phyloP scores from a whole-genome alignment of 92 coral and sea anemone genomes.

The Epizoanthus fatuus region DNA sequence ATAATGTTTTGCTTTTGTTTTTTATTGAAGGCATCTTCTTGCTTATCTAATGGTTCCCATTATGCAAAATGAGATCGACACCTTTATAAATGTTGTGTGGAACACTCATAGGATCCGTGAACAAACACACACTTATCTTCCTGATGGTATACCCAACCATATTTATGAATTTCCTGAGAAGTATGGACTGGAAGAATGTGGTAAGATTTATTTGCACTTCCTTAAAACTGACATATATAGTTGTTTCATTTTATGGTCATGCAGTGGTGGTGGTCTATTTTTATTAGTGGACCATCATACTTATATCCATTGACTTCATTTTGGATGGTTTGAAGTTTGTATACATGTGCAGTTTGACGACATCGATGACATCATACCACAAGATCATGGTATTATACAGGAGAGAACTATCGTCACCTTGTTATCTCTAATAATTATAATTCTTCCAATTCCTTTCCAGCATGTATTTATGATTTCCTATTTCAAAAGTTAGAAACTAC shows the following conservation, averaged over 20 bases:
- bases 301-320: constrained; percentile 10
- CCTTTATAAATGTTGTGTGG: constrained; percentile 60
- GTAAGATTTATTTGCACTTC: constrained; percentile 34
- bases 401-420: no score
- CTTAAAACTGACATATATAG: not conserved
- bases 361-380: not conserved
- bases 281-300: constrained; percentile 1
- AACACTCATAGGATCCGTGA: constrained; percentile 59
- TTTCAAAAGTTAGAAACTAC: no score
- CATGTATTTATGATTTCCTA: no score
- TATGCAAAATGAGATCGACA: constrained; percentile 58
- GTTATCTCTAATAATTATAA: no score
- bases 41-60: constrained; percentile 63
- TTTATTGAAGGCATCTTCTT: constrained; percentile 42
- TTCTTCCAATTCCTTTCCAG: no score
- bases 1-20: constrained; percentile 2
- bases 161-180: constrained; percentile 52
- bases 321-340: constrained; percentile 3
- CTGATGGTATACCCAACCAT: constrained; percentile 64
- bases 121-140: constrained; percentile 54
- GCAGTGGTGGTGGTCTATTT: constrained; percentile 8
- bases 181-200: constrained; percentile 61
- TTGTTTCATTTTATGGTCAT: constrained; percentile 19
- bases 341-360: not conserved
- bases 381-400: no score